A percentile compares a stretch with the other conserved stretches of the same genome.
phyloP scores from a whole-genome alignment of 2,888 invertebrate genomes.

The Amphipyra tragopoginis region DNA sequence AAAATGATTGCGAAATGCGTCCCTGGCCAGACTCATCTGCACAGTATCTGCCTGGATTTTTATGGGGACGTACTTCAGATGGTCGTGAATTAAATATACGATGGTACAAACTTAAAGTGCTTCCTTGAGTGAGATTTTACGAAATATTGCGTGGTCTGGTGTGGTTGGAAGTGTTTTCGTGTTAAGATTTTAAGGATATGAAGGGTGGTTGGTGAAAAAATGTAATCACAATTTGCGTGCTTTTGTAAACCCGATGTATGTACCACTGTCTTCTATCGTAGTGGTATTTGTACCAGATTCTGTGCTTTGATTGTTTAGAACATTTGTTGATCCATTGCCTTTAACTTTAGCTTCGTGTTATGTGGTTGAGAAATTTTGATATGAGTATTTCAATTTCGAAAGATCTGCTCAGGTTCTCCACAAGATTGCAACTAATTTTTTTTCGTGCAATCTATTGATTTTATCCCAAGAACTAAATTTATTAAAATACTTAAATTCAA shows the following conservation, averaged over 20 bases:
- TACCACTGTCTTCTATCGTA: too few relatives aligned
- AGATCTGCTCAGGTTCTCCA: too few relatives aligned
- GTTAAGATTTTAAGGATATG: constrained; percentile 40
- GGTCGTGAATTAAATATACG: constrained; percentile 88
- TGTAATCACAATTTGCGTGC: background rate
- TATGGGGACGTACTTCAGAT: constrained; percentile 87
- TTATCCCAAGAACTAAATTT: background rate
- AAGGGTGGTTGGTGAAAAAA: background rate
- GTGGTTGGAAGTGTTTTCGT: constrained; percentile 27
- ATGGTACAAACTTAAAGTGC: constrained; percentile 86
- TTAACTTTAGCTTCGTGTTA: too few relatives aligned
- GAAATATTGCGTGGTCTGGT: constrained; percentile 76
- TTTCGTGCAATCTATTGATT: too few relatives aligned
- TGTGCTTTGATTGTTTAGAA: too few relatives aligned
- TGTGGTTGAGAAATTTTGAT: too few relatives aligned
- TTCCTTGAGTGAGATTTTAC: constrained; percentile 85
- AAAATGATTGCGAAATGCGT: constrained; percentile 82
- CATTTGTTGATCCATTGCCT: too few relatives aligned
- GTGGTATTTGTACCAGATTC: too few relatives aligned
- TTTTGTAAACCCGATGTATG: too few relatives aligned
- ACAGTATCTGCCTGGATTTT: constrained; percentile 88
- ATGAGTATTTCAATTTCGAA: too few relatives aligned
- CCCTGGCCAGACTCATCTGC: constrained; percentile 87
- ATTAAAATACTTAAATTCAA: background rate
- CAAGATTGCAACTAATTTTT: too few relatives aligned